These are phyloP conservation scores for Psittacula echo DNA, from an alignment of 2,797 vertebrate species.

Conservation along the genomic window DNA sequence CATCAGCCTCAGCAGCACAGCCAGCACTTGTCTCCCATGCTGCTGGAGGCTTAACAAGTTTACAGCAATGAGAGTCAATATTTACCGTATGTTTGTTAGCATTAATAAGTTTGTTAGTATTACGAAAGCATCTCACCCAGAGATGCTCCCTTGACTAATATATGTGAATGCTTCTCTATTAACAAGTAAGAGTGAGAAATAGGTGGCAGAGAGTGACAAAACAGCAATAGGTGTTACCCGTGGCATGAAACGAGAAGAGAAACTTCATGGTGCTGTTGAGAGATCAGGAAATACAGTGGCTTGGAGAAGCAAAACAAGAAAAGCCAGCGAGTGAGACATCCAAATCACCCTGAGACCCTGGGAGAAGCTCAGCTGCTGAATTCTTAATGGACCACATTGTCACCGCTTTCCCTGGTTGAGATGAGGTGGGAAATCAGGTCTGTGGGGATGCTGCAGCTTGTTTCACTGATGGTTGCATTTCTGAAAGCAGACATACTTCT, in stretches of 20 bases:
- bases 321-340: not conserved
- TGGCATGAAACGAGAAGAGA: not conserved
- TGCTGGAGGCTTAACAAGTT: not conserved
- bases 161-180: not conserved
- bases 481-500: not conserved
- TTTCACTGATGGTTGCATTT: not conserved
- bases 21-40: not conserved
- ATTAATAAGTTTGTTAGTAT: not conserved
- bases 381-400: not conserved
- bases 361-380: not conserved
- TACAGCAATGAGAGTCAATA: not conserved
- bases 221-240: not conserved
- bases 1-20: not conserved
- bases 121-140: not conserved
- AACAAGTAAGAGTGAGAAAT: not conserved
- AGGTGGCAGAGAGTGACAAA: not conserved
- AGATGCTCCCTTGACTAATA: not conserved
- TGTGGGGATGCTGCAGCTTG: not conserved
- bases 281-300: not conserved
- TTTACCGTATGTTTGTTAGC: not conserved
- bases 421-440: not conserved
- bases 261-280: not conserved
- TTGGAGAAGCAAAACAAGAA: not conserved
- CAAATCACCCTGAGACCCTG: not conserved
- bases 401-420: not conserved